phyloP scores from a whole-genome alignment of 2,113 vertebrate species.

The Lampris incognitus region DNA sequence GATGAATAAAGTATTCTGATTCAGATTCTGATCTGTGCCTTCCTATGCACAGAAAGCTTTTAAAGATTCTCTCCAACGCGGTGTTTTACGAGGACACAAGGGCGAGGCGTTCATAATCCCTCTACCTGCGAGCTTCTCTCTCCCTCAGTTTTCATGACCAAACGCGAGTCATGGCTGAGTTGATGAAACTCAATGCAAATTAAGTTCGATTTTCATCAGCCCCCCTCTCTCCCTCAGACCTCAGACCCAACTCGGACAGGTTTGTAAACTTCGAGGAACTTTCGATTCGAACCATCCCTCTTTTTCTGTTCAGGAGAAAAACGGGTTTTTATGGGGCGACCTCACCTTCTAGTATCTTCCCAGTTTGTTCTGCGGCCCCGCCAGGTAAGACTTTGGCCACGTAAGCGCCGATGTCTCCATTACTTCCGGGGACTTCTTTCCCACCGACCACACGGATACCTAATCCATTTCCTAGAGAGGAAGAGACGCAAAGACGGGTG shows the following conservation, averaged over 20 bases:
- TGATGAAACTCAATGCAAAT: conserved; percentile 31
- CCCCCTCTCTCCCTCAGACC: conserved; percentile 15
- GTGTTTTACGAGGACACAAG: no score
- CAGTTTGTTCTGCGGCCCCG: conserved; percentile 93
- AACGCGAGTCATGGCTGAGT: conserved; percentile 39
- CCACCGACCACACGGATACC: conserved; percentile 96
- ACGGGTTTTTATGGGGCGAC: neutral
- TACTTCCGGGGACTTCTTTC: conserved; percentile 93
- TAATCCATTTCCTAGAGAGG: conserved; percentile 90
- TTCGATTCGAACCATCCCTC: neutral
- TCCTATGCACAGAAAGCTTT: no score
- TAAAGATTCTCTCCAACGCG: no score
- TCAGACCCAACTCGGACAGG: conserved; percentile 9
- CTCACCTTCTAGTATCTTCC: conserved; percentile 95
- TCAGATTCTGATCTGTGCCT: no score
- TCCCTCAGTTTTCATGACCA: neutral
- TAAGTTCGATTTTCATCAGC: conserved; percentile 30
- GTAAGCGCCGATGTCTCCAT: conserved; percentile 94
- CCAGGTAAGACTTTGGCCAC: conserved; percentile 96
- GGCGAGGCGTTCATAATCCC: neutral
- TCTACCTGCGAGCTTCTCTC: neutral
- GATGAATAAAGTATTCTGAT: no score
- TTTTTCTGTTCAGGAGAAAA: neutral
- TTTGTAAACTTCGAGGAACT: neutral
- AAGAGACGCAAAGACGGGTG: conserved; percentile 4